Conservation (phyloP, 2,797 vertebrate genomes). For the Melanotaenia boesemani region DNA sequence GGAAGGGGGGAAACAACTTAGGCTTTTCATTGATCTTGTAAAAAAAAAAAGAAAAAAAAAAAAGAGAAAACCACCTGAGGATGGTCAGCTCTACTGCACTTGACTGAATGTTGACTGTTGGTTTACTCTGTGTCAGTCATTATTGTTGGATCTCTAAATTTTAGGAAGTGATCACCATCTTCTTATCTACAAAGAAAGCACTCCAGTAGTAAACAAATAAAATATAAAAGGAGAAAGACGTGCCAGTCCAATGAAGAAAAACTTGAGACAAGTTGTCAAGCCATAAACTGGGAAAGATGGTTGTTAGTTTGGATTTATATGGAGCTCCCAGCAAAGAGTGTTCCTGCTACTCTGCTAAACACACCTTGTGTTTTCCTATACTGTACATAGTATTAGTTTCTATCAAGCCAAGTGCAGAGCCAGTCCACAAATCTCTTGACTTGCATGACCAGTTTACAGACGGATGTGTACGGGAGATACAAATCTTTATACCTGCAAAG, state of each 20-base stretch:
- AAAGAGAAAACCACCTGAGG: not conserved
- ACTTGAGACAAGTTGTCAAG: too few species aligned
- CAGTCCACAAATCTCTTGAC: not conserved
- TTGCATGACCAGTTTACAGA: not conserved
- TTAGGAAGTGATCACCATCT: too few species aligned
- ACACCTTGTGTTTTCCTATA: not conserved
- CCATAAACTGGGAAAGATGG: too few species aligned
- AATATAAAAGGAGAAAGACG: too few species aligned
- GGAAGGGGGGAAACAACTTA: not conserved
- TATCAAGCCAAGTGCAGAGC: not conserved
- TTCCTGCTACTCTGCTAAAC: not conserved
- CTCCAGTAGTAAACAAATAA: too few species aligned
- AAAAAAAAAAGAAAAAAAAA: not conserved
- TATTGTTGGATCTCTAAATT: too few species aligned
- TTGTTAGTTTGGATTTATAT: too few species aligned
- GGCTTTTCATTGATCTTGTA: not conserved
- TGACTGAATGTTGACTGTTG: too few species aligned
- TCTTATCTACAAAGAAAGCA: too few species aligned
- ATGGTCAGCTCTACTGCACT: not conserved
- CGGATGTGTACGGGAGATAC: not conserved
- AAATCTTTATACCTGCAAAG: not conserved
- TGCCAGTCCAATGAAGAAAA: too few species aligned
- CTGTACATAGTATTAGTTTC: not conserved
- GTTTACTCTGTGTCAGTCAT: too few species aligned
- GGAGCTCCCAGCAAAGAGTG: too few species aligned